Percentiles rank a stretch among this genome's conserved stretches.
Evolutionary conservation across 2,797 vertebrate species (phyloP).

Genomic region (Notolabrus celidotus): DNA sequence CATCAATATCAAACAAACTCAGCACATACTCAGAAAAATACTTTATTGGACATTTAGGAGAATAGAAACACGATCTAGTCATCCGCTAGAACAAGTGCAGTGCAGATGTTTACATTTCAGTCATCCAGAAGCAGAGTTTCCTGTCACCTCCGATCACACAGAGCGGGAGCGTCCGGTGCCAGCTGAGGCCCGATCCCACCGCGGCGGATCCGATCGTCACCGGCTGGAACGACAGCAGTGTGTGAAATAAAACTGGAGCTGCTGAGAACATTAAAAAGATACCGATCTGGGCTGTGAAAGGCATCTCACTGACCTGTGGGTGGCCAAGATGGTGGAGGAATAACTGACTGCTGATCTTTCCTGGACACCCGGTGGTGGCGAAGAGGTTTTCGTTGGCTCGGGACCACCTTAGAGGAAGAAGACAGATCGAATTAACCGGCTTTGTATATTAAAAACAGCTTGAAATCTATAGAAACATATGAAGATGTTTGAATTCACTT

Average conservation of each 20-base stretch:
- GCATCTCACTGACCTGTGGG: conserved; percentile 87
- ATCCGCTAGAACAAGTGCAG: conserved; percentile 6
- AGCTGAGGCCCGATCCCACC: conserved; percentile 94
- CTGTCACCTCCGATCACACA: conserved; percentile 94
- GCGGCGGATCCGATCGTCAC: conserved; percentile 89
- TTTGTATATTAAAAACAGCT: background rate
- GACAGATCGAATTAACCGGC: background rate
- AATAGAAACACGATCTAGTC: conserved; percentile 50
- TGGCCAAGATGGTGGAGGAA: conserved; percentile 96
- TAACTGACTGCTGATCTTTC: conserved; percentile 92
- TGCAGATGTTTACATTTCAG: conserved; percentile 89
- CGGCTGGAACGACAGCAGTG: conserved; percentile 84
- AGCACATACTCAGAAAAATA: conserved; percentile 65
- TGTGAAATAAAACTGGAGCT: conserved; percentile 10
- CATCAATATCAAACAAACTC: conserved; percentile 42
- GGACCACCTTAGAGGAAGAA: conserved; percentile 88
- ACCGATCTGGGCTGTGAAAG: background rate
- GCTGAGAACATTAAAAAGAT: background rate
- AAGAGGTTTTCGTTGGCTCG: conserved; percentile 94
- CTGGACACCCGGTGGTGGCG: conserved; percentile 95
- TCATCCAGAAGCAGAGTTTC: conserved; percentile 96
- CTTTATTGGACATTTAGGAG: conserved; percentile 75
- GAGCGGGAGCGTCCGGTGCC: conserved; percentile 94
- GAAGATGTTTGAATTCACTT: no score
- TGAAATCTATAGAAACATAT: background rate